Conservation (phyloP, 2,888 invertebrate species). For the Tolmerus cingulatus region DNA sequence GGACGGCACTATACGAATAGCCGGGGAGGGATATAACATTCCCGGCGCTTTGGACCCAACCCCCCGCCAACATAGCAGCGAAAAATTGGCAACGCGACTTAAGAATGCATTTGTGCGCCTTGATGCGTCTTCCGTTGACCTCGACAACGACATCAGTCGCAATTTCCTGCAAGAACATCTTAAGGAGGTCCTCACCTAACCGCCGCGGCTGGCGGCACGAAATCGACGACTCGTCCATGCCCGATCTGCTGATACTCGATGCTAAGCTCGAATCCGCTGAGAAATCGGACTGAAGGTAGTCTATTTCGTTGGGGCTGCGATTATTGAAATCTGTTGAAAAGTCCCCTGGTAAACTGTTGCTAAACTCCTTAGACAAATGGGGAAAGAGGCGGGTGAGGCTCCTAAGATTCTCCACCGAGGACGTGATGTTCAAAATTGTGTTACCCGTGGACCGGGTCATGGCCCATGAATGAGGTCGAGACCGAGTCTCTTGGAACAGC, state of each 20-base stretch:
- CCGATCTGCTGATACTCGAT: slow-evolving; percentile 68
- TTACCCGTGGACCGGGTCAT: slow-evolving; percentile 71
- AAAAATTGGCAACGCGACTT: slow-evolving; percentile 93
- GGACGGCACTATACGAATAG: slow-evolving; percentile 82
- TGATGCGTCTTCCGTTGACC: slow-evolving; percentile 81
- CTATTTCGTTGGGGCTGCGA: slow-evolving; percentile 60
- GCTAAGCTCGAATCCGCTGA: slow-evolving; percentile 69
- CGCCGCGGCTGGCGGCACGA: slow-evolving; percentile 68
- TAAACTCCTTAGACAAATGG: slow-evolving; percentile 65
- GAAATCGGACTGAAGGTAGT: slow-evolving; percentile 66
- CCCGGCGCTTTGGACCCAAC: slow-evolving; percentile 81
- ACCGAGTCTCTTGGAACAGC: slow-evolving; percentile 64
- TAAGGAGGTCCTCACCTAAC: slow-evolving; percentile 84
- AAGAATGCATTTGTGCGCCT: slow-evolving; percentile 91
- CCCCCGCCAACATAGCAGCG: slow-evolving; percentile 87
- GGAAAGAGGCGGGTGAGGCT: slow-evolving; percentile 72
- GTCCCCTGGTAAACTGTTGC: slow-evolving; percentile 62
- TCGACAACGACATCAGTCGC: slow-evolving; percentile 88
- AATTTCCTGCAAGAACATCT: slow-evolving; percentile 92
- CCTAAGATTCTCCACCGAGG: slow-evolving; percentile 68
- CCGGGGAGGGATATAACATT: slow-evolving; percentile 87
- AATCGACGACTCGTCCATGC: slow-evolving; percentile 65
- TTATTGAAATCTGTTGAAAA: slow-evolving; percentile 54
- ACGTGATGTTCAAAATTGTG: slow-evolving; percentile 64
- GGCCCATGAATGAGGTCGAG: slow-evolving; percentile 64